These are phyloP conservation scores for Lydus trimaculatus DNA, from an alignment of 2,888 invertebrate genomes.

Conservation along the genomic window DNA sequence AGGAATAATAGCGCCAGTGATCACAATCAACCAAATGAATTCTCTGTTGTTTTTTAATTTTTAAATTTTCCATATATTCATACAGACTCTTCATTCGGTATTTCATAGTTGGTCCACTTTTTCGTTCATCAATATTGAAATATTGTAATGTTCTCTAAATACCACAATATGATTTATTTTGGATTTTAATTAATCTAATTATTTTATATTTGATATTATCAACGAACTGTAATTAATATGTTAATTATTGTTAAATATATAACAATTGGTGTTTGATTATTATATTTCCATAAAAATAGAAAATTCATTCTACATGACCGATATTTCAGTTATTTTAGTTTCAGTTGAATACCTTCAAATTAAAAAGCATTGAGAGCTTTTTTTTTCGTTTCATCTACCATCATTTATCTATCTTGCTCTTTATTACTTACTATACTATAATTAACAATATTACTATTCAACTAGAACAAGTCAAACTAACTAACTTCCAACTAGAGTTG, in stretches of 20 bases:
- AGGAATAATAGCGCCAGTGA: not conserved
- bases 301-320: not conserved
- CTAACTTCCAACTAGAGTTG: slow-evolving; percentile 5
- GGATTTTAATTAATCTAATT: not conserved
- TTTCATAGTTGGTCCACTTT: not conserved
- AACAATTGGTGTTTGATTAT: not conserved
- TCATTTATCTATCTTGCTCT: not conserved
- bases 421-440: slow-evolving; percentile 15
- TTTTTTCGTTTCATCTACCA: not conserved
- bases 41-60: not conserved
- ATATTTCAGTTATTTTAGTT: not conserved
- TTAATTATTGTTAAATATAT: not conserved
- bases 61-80: not conserved
- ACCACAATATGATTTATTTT: not conserved
- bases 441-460: slow-evolving; percentile 26
- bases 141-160: not conserved
- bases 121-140: too few relatives aligned
- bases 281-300: not conserved
- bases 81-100: not conserved
- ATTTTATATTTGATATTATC: not conserved
- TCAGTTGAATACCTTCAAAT: not conserved
- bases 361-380: not conserved
- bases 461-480: slow-evolving; percentile 16
- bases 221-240: too few relatives aligned
- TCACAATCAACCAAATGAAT: not conserved